Base-by-base conservation (phyloP, 2,113 vertebrate species). In the Poeciliopsis retropinna region DNA sequence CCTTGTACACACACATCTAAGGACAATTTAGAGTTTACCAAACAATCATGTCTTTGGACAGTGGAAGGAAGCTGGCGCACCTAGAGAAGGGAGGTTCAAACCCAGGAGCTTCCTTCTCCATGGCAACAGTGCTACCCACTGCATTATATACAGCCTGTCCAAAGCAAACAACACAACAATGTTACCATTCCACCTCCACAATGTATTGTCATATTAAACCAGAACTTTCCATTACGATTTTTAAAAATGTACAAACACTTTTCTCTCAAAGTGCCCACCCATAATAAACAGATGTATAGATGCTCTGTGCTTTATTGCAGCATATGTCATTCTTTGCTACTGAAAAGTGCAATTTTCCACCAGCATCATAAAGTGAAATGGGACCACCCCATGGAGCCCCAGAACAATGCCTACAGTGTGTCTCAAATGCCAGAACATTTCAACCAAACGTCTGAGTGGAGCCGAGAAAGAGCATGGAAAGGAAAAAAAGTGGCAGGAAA, bases 401-500 rank as follows among this genome's bases (percentile, higher is more conserved):
- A 81, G 84, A 89, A 90, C 90, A 92, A 90, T 87, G 76, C 63
- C 47, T 28, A 44, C 83, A 85, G 70, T 93, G 90, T 91, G 64
- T 81, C 81, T 82, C 1, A 82, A 87, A 82, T 84, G 72, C 69
- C 80, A 76, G 28, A 3, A 54, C 68, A 76, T 81, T 80, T 71
- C 73, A 73, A 87, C 78, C 75, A 84, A 65, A 74, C 67, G 70
- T 37, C 70, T 80, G 70, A 1, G 51, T 57, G 60, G 71, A 73
- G 64, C 67, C 32, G 63, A 72, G 66, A 79, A 64, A 44, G 60
- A 72, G 67, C 64, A 57, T 39, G 87, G 88, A 86, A 90, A 91
- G 90, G 68, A 70, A 64, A 34, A 34, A 82, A 84, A 73, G 83
- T 85, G 75, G 85, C 63, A 62, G 63, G 78, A 73, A 82, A 83